phyloP scores from a whole-genome alignment of 1,140 invertebrate genomes.

The Bombus vancouverensis region DNA sequence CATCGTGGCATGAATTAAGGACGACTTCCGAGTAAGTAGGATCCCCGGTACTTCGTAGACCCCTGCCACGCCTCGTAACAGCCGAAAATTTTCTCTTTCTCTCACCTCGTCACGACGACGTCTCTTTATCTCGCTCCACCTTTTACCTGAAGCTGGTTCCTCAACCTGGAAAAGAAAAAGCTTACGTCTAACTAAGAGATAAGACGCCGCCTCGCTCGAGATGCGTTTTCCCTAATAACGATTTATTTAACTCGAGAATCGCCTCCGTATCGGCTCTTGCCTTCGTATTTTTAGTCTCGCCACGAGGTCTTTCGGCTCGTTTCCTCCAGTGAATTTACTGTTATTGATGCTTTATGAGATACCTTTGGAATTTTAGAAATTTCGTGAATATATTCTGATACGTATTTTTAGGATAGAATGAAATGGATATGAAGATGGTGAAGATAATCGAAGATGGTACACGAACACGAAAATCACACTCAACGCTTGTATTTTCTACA shows the following conservation, averaged over 20 bases:
- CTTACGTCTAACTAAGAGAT: neutral
- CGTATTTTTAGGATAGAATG: neutral
- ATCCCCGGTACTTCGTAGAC: constrained; percentile 18
- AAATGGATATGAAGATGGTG: neutral
- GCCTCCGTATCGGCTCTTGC: neutral
- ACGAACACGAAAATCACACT: too few relatives aligned
- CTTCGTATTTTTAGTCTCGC: neutral
- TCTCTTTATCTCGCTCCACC: constrained; percentile 2
- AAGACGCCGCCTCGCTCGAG: neutral
- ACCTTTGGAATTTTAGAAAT: constrained; percentile 5
- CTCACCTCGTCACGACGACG: neutral
- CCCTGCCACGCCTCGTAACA: constrained; percentile 37
- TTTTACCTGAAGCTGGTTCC: neutral
- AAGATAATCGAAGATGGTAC: neutral
- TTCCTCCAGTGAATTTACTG: neutral
- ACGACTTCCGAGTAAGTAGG: constrained; percentile 69
- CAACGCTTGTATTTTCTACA: too few relatives aligned
- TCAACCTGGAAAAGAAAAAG: neutral
- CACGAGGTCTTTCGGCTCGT: neutral
- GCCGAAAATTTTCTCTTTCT: constrained; percentile 23
- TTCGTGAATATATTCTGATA: neutral
- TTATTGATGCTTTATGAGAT: constrained; percentile 7
- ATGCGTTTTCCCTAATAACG: constrained; percentile 15
- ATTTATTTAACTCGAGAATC: neutral
- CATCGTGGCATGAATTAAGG: constrained; percentile 67